Evolutionary conservation across 2,797 vertebrate genomes (phyloP).

Genomic region (Lateolabrax maculatus): DNA sequence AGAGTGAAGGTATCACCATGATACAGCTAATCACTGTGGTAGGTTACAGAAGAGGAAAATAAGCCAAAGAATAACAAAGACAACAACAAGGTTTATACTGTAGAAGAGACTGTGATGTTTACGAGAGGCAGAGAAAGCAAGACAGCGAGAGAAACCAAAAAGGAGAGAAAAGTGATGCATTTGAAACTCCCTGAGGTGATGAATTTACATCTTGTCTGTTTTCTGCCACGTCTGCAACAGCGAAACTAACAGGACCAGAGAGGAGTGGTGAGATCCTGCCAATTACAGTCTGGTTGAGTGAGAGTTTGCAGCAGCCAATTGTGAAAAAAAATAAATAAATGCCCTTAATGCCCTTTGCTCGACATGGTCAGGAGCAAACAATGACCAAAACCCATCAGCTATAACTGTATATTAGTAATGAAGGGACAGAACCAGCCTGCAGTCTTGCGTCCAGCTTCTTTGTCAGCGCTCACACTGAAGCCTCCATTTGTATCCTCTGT

Average conservation of each 20-base stretch:
- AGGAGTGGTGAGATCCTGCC: constrained; percentile 65
- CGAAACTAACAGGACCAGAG: constrained; percentile 64
- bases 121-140: constrained; percentile 20
- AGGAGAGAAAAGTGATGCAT: constrained; percentile 57
- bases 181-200: constrained; percentile 73
- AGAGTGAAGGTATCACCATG: constrained; percentile 36
- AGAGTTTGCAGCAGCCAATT: constrained; percentile 57
- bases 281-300: constrained; percentile 68
- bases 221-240: constrained; percentile 77
- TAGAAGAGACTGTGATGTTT: constrained; percentile 43
- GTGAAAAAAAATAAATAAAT: background rate
- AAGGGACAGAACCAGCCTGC: constrained; percentile 67
- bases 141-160: constrained; percentile 24
- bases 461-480: constrained; percentile 60
- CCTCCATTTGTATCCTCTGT: constrained; percentile 75
- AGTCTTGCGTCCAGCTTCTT: constrained; percentile 57
- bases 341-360: constrained; percentile 10
- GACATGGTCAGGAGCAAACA: constrained; percentile 54
- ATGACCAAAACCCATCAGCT: constrained; percentile 60
- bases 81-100: constrained; percentile 23
- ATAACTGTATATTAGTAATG: constrained; percentile 48
- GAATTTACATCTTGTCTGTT: constrained; percentile 76
- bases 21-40: constrained; percentile 49
- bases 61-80: constrained; percentile 44
- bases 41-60: constrained; percentile 32